Base-by-base conservation (phyloP, 1,140 invertebrate genomes). In the Gryon sp. region DNA sequence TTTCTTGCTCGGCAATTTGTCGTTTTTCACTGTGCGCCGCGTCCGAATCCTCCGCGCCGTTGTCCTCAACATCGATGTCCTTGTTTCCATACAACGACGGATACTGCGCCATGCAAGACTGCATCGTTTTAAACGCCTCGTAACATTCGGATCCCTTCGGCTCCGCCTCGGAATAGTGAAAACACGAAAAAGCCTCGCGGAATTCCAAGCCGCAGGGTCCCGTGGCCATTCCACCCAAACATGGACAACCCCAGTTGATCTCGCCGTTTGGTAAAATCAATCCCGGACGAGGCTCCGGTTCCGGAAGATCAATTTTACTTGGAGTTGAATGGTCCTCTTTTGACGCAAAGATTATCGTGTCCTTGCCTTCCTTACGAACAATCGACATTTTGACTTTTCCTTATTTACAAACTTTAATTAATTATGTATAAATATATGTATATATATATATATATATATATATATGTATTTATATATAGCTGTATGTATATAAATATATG, bases 211-310 rank as follows among this genome's bases (percentile, higher is more conserved):
- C 97, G 87, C 98, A 99, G 0, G 98, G 97, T 1, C 97, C 97
- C 2, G 95, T 96, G 3, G 97, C 95, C 95, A 98, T 97, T 9
- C 96, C 96, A 18, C 97, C 97, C 12, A 99, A 90, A 88, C 98
- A 99, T 0, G 97, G 98, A 82, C 98, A 99, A 83, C 94, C 94
- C 97, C 97, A 99, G 88, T 99, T 99, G 59, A 99, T 98, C 40
- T 95, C 93, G 4, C 98, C 97, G 89, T 96, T 95, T 1, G 93
- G 90, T 20, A 95, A 88, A 59, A 99, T 93, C 0, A 98, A 88
- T 19, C 97, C 97, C 59, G 93, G 92, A 50, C 92, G 90, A 4
- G 92, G 91, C 73, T 95, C 94, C 8, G 92, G 91, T 78, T 93
- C 91, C 4, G 94, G 93, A 59, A 97, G 87, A 36, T 88, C 84